A percentile compares a stretch with the other conserved stretches of the same genome.
phyloP scores from a whole-genome alignment of 2,888 invertebrate species.

The Geophilus truncorum region DNA sequence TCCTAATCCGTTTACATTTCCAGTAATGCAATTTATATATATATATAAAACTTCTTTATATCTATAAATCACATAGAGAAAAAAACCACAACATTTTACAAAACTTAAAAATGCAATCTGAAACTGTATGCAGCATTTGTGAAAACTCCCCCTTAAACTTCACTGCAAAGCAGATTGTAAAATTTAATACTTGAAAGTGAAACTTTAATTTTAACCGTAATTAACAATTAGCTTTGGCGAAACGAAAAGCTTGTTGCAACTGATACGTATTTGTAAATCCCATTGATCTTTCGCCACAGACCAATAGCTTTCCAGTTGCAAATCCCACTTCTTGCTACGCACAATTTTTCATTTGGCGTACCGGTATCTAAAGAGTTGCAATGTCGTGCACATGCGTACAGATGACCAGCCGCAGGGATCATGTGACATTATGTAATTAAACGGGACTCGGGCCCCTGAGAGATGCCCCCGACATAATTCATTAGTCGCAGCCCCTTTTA shows the following conservation, averaged over 20 bases:
- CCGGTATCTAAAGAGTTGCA: neutral
- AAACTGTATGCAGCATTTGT: neutral
- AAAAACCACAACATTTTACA: neutral
- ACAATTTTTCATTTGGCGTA: neutral
- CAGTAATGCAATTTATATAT: conserved; percentile 7
- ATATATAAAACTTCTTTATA: neutral
- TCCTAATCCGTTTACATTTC: conserved; percentile 14
- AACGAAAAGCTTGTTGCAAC: no score
- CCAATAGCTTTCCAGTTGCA: neutral
- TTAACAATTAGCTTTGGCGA: neutral
- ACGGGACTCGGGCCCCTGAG: conserved; percentile 29
- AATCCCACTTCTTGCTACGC: neutral
- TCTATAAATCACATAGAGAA: no score
- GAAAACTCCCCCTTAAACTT: neutral
- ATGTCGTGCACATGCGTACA: conserved; percentile 8
- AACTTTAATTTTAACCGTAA: neutral
- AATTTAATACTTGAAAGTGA: neutral
- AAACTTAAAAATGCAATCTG: neutral
- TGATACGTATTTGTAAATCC: neutral
- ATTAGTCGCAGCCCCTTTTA: conserved; percentile 28
- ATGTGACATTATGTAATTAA: conserved; percentile 31
- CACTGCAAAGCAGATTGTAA: neutral
- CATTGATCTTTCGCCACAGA: neutral
- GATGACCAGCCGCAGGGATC: conserved; percentile 21
- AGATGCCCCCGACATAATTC: conserved; percentile 31